Evolutionary conservation across 1,140 invertebrate genomes (phyloP), one percentile per base, ranked within the genome.

Genomic region (Triops cancriformis): DNA sequence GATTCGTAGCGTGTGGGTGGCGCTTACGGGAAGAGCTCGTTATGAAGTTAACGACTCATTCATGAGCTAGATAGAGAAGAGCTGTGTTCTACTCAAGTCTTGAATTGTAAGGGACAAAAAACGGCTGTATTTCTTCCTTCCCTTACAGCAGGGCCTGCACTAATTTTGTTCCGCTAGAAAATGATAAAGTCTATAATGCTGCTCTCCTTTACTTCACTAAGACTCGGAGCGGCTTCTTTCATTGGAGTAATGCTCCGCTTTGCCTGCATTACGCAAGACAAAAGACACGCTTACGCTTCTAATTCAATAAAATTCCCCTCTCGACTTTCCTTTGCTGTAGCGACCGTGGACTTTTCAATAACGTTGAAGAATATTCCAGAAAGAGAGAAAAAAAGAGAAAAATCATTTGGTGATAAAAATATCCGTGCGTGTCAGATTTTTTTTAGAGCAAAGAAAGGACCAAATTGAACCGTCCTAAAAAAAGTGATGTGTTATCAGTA

Each of bases 11-110:
- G 51, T 23, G 51, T 64, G 51, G 51, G 51, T 23, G 51, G 51
- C 23, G 51, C 51, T 64, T 64, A 64, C 51, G 51, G 51, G 51
- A 64, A 64, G 51, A 64, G 51, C 51, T 64, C 51, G 51, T 64
- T 64, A 64, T 64, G 51, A 64, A 64, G n/a, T 64, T 64, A 64
- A 64, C 18, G 51, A 64, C 51, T 64, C 51, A 64, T 64, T 64
- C 51, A 23, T 9, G 51, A 64, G 51, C 51, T 64, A 64, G 23
- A 64, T 64, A 37, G 51, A 64, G 51, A 23, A 64, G 51, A 64
- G 51, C 51, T 64, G 51, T 64, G 51, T 64, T 64, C 51, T 23
- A 23, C 51, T 64, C 14, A 64, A 64, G 51, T 64, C 51, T 64
- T 64, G 18, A 23, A n/a, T 37, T 37, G 14, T 64, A 64, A 23